A percentile compares a stretch with the other conserved stretches of the same genome.
Evolutionary conservation across 2,888 invertebrate genomes (phyloP).

Genomic region (Megamerina dolium): DNA sequence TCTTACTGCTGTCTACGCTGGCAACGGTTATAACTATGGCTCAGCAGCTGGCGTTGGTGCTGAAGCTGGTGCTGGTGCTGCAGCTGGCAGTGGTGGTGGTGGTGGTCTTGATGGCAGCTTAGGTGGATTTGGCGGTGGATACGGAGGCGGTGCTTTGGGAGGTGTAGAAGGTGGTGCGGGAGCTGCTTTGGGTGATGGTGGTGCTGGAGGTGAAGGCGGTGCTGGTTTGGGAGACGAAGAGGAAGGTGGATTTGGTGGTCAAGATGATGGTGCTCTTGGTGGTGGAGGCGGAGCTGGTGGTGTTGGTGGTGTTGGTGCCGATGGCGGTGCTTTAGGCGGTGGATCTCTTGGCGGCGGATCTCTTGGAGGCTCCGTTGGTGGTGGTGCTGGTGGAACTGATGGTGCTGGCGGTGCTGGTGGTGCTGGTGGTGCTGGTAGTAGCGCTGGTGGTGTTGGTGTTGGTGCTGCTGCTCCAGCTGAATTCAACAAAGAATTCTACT

Average conservation of each 20-base stretch:
- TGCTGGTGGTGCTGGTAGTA: conserved; percentile 34
- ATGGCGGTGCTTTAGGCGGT: conserved; percentile 25
- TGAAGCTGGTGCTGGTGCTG: conserved; percentile 7
- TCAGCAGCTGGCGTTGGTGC: conserved; percentile 22
- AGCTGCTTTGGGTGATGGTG: neutral
- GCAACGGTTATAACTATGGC: conserved; percentile 24
- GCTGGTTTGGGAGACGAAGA: conserved; percentile 6
- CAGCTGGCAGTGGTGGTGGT: conserved; percentile 26
- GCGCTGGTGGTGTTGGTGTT: conserved; percentile 2
- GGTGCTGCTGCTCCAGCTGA: conserved; percentile 13
- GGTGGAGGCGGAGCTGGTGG: conserved; percentile 17
- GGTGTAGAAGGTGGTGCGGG: neutral
- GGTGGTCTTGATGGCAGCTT: conserved; percentile 32
- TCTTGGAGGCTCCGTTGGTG: conserved; percentile 28
- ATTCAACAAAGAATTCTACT: conserved; percentile 32
- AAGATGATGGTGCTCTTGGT: conserved; percentile 14
- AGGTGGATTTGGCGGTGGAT: conserved; percentile 31
- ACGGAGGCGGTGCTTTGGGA: conserved; percentile 20
- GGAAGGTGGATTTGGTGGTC: conserved; percentile 13
- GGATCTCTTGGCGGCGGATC: conserved; percentile 27
- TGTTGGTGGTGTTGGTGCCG: conserved; percentile 10
- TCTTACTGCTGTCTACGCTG: conserved; percentile 23
- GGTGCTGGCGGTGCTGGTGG: conserved; percentile 36
- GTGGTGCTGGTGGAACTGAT: conserved; percentile 31
- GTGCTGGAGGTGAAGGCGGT: neutral